Evolutionary conservation across 2,797 vertebrate genomes (phyloP).

Genomic region (Rhinella marina): DNA sequence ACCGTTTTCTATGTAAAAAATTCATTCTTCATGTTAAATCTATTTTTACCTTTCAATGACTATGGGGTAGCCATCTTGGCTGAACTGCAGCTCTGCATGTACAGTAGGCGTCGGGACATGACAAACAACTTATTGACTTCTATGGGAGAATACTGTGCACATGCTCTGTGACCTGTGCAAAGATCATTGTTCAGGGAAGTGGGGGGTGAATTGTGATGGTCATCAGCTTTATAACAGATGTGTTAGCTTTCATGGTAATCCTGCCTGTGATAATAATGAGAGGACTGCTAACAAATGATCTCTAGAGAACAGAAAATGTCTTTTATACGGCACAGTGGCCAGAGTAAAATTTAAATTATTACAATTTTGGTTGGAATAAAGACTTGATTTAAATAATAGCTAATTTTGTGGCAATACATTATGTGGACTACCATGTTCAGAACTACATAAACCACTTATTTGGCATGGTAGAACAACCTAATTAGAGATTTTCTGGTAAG

Average conservation of each 20-base stretch:
- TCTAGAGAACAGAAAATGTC: not conserved
- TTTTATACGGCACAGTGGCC: not conserved
- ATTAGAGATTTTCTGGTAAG: not conserved
- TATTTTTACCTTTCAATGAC: no score
- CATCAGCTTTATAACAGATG: not conserved
- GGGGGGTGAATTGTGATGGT: not conserved
- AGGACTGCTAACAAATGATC: no score
- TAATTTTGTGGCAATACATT: not conserved
- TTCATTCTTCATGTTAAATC: no score
- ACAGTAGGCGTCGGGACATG: not conserved
- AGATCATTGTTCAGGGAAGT: not conserved
- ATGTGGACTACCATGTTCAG: not conserved
- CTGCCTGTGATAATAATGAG: not conserved
- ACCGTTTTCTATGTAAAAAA: no score
- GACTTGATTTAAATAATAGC: not conserved
- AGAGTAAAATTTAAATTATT: not conserved
- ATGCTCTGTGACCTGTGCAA: not conserved
- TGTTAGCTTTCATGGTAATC: not conserved
- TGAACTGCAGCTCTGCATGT: not conserved
- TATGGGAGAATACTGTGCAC: not conserved
- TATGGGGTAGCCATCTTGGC: not conserved
- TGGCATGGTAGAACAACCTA: not conserved
- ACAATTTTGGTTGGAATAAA: not conserved
- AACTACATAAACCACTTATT: not conserved
- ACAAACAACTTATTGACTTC: not conserved